These are phyloP conservation scores for Oceanodroma leucorhoa DNA, from an alignment of 2,797 vertebrate species.

Conservation along the genomic window DNA sequence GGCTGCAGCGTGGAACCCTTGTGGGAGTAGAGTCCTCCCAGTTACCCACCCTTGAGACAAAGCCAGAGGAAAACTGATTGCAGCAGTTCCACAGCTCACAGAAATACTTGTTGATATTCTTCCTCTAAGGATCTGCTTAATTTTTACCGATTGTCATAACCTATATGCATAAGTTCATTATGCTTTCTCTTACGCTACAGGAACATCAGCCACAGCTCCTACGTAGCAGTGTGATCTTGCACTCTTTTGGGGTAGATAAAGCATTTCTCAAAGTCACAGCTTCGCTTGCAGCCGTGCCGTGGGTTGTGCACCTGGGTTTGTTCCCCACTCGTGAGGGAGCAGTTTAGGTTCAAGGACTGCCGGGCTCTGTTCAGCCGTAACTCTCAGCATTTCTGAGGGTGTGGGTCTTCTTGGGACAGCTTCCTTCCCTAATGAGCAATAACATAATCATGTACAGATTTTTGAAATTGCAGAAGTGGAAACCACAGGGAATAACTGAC, in stretches of 20 bases:
- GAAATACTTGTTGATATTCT: not conserved
- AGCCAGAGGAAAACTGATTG: not conserved
- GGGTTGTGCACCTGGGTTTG: not conserved
- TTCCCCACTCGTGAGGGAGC: fast-evolving
- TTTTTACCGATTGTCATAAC: fast-evolving
- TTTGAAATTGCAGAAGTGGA: constrained; percentile 54
- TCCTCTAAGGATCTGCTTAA: not conserved
- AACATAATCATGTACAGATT: not conserved
- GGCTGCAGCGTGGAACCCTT: not conserved
- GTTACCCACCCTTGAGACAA: not conserved
- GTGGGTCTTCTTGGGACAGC: not conserved
- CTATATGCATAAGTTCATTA: fast-evolving
- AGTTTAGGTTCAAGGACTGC: not conserved
- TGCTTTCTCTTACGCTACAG: not conserved
- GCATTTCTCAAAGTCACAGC: not conserved
- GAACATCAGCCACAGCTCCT: not conserved
- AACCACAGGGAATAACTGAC: not conserved
- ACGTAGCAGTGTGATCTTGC: fast-evolving
- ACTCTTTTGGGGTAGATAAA: not conserved
- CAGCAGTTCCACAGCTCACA: not conserved
- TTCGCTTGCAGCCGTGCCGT: fast-evolving
- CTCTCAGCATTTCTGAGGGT: not conserved
- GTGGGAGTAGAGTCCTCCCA: not conserved
- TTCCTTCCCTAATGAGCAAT: not conserved
- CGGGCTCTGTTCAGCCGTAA: fast-evolving